A percentile compares a stretch with the other conserved stretches of the same genome.
phyloP scores from a whole-genome alignment of 2,888 invertebrate species.

The Drosophila diplacantha region DNA sequence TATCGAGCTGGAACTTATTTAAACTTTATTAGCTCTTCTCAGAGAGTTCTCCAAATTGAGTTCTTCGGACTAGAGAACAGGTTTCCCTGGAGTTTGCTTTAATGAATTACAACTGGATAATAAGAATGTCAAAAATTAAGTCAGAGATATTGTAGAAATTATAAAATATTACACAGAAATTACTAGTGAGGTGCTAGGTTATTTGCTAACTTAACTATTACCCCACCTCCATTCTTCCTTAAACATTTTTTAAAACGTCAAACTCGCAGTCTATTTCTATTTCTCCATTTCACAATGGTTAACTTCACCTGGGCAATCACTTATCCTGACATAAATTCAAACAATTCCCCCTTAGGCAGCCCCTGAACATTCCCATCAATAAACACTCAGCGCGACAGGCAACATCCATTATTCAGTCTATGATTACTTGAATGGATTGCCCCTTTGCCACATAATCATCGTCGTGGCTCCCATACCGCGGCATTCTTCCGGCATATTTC shows the following conservation, averaged over 20 bases:
- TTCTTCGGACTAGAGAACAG: not conserved
- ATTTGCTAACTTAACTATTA: not conserved
- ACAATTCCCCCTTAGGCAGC: too few species aligned
- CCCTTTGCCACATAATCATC: slow-evolving; percentile 34
- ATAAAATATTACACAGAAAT: not conserved
- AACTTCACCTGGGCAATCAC: not conserved
- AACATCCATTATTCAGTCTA: slow-evolving; percentile 32
- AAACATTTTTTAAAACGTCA: not conserved
- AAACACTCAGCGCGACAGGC: slow-evolving; percentile 11
- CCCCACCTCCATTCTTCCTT: not conserved
- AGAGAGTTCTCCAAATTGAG: not conserved
- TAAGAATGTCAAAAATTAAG: too few species aligned
- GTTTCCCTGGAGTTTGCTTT: not conserved
- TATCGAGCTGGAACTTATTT: slow-evolving; percentile 1
- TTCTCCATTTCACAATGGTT: not conserved
- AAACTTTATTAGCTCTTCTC: slow-evolving; percentile 1
- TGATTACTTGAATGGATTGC: slow-evolving; percentile 37
- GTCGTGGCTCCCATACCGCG: slow-evolving; percentile 13
- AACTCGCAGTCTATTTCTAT: not conserved
- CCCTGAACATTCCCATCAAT: slow-evolving; percentile 2
- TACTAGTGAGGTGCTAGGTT: not conserved
- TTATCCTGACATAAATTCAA: slow-evolving; percentile 1
- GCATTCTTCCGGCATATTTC: slow-evolving; percentile 27
- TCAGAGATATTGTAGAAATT: not conserved
- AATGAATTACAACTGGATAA: not conserved